Percentiles rank a stretch among this genome's conserved stretches.
Conservation (phyloP, 92 coral and sea anemone species). For the Parazoanthus swiftii region DNA sequence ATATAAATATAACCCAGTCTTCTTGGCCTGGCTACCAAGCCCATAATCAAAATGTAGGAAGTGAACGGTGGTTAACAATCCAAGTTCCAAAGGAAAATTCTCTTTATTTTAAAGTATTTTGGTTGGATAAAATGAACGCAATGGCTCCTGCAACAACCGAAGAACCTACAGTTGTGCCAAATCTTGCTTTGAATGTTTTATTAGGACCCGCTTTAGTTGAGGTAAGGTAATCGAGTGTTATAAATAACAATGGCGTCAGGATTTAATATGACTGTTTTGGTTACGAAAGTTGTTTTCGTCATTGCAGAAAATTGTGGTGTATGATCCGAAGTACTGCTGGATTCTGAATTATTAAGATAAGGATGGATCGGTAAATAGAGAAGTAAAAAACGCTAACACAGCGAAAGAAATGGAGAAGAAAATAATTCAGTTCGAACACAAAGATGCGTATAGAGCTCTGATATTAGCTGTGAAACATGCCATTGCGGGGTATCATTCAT, state of each 20-base stretch:
- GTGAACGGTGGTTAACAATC: background rate
- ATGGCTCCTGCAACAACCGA: conserved; percentile 66
- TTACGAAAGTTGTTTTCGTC: conserved; percentile 5
- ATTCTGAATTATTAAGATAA: background rate
- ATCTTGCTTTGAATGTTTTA: conserved; percentile 85
- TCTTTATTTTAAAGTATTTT: conserved; percentile 37
- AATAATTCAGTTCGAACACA: background rate
- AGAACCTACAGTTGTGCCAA: conserved; percentile 89
- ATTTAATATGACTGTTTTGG: conserved; percentile 3
- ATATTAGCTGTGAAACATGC: background rate
- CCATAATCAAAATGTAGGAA: conserved; percentile 25
- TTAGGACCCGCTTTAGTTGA: conserved; percentile 86
- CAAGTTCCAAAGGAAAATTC: background rate
- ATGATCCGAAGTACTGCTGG: background rate
- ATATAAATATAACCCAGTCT: too few relatives aligned
- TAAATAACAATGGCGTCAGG: background rate
- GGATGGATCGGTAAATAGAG: background rate
- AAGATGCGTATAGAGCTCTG: background rate
- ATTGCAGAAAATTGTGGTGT: background rate
- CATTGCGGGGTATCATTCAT: background rate
- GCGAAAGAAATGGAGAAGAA: background rate
- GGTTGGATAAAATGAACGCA: conserved; percentile 44
- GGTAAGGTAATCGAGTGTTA: conserved; percentile 48
- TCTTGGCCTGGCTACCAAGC: conserved; percentile 31
- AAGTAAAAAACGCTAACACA: background rate